Evolutionary conservation across 2,113 vertebrate genomes (phyloP).

Genomic region (Pitta sordida): DNA sequence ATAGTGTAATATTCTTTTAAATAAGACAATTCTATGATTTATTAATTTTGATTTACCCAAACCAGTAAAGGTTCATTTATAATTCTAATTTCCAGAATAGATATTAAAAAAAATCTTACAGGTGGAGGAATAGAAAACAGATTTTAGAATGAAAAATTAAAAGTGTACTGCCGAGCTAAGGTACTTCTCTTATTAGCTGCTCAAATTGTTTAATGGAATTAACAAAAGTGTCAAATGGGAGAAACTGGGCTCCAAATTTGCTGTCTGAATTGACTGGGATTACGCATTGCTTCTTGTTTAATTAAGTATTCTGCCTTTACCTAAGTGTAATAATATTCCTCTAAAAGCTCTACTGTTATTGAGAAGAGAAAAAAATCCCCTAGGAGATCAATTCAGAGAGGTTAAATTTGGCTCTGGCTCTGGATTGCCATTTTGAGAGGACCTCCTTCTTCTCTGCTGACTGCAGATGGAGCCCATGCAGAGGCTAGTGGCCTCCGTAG

Average conservation of each 20-base stretch:
- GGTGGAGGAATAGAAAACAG: neutral
- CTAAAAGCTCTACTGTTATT: neutral
- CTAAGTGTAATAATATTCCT: neutral
- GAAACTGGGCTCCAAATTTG: neutral
- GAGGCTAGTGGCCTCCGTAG: neutral
- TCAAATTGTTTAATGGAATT: neutral
- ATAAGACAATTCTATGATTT: neutral
- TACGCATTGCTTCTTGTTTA: neutral
- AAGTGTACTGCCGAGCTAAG: neutral
- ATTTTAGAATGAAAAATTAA: neutral
- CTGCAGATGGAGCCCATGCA: neutral
- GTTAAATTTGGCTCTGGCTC: neutral
- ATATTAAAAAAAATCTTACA: neutral
- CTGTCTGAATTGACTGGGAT: neutral
- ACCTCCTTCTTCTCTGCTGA: neutral
- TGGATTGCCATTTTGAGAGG: neutral
- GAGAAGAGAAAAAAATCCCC: neutral
- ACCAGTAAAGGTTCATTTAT: neutral
- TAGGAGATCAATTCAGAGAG: neutral
- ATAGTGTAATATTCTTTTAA: neutral
- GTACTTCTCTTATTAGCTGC: neutral
- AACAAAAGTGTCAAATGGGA: neutral
- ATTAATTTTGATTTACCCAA: neutral
- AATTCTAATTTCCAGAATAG: neutral
- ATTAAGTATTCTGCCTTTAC: neutral